Conservation (phyloP, 2,113 vertebrate species). For the Vanacampus margaritifer region DNA sequence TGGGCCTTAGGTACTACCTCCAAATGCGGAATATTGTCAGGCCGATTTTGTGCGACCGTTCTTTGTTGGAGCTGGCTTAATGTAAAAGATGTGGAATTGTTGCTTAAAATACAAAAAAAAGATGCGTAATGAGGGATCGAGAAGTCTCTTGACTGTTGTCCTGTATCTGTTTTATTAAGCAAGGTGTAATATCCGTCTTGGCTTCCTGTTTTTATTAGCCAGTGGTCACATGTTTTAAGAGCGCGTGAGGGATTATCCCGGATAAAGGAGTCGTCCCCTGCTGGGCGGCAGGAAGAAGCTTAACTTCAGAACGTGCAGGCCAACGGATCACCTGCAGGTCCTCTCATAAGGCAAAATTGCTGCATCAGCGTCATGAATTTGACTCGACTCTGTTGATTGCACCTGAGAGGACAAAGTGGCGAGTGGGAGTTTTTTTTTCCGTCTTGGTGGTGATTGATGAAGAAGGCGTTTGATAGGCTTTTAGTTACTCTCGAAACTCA, state of each 20-base stretch:
- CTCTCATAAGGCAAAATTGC: constrained; percentile 14
- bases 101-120: too few relatives aligned
- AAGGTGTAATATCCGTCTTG: neutral
- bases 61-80: too few relatives aligned
- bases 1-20: too few relatives aligned
- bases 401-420: neutral
- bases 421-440: neutral
- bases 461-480: neutral
- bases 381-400: neutral
- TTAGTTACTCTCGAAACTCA: neutral
- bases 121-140: neutral
- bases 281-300: constrained; percentile 23
- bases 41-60: too few relatives aligned
- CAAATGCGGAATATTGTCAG: too few relatives aligned
- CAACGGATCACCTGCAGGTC: constrained; percentile 13
- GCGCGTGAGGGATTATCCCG: constrained; percentile 55
- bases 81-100: too few relatives aligned
- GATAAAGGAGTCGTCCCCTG: constrained; percentile 35
- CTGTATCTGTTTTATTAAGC: neutral
- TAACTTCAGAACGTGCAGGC: constrained; percentile 16
- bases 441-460: neutral
- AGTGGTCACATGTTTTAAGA: constrained; percentile 61
- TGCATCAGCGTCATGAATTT: neutral
- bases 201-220: constrained; percentile 43
- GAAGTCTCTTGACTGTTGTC: neutral